A percentile compares a stretch with the other conserved stretches of the same genome.
Conservation (phyloP, 1,140 invertebrate species). For the Eurosta solidaginis region DNA sequence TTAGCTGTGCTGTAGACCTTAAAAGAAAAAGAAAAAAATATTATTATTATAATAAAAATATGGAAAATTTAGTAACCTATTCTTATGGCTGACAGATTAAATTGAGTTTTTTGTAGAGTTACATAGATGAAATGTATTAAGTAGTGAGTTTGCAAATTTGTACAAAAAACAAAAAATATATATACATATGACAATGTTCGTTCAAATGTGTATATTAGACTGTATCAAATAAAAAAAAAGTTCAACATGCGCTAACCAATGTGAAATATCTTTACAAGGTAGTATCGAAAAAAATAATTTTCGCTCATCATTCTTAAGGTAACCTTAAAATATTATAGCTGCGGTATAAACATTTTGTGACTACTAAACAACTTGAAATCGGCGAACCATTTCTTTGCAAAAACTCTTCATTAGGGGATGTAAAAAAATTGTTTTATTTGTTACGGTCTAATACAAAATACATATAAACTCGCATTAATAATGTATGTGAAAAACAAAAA, state of each 20-base stretch:
- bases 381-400: too few species aligned
- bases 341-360: too few species aligned
- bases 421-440: too few species aligned
- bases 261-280: too few species aligned
- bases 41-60: not conserved
- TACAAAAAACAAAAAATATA: not conserved
- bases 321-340: too few species aligned
- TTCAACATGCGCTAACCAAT: too few species aligned
- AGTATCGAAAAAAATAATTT: too few species aligned
- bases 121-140: not conserved
- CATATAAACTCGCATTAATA: too few species aligned
- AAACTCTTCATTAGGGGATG: too few species aligned
- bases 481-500: not conserved
- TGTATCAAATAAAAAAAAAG: not conserved
- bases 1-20: conserved; percentile 2
- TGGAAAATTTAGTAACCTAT: conserved; percentile 24
- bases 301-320: too few species aligned
- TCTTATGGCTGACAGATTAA: conserved; percentile 30
- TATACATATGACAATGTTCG: not conserved
- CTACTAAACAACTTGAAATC: too few species aligned
- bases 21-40: not conserved
- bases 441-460: too few species aligned
- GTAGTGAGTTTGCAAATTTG: not conserved
- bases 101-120: conserved; percentile 11
- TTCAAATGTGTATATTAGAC: not conserved